Evolutionary conservation across 2,113 vertebrate genomes (phyloP).

Genomic region (Lynx canadensis): DNA sequence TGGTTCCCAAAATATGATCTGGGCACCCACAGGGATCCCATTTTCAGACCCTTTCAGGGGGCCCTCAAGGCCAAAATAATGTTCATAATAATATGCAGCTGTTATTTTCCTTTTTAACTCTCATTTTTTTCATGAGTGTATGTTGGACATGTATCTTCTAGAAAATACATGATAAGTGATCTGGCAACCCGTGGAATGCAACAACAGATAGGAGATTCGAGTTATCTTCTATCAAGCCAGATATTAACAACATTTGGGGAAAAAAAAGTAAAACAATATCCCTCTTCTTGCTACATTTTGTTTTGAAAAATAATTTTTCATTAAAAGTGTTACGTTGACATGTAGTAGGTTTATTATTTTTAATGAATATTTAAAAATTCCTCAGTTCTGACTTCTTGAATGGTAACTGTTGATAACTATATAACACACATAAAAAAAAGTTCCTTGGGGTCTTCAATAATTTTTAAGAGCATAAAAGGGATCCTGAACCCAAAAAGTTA

Average conservation of each 20-base stretch:
- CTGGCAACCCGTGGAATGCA: background rate
- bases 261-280: background rate
- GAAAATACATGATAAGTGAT: background rate
- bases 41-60: background rate
- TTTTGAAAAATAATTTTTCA: background rate
- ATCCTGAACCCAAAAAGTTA: background rate
- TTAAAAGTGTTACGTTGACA: background rate
- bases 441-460: background rate
- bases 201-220: background rate
- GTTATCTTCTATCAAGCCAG: background rate
- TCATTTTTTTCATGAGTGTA: background rate
- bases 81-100: background rate
- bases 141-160: background rate
- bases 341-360: background rate
- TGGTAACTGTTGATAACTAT: background rate
- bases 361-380: background rate
- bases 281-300: background rate
- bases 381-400: constrained; percentile 16
- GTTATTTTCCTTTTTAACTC: background rate
- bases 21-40: background rate
- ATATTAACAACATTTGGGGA: background rate
- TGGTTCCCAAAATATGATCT: background rate
- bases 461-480: background rate
- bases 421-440: background rate
- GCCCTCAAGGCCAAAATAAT: background rate